Evolutionary conservation across 92 coral and sea anemone genomes (phyloP), one percentile per base, ranked within the genome.

Genomic region (Scolanthus callimorphus): DNA sequence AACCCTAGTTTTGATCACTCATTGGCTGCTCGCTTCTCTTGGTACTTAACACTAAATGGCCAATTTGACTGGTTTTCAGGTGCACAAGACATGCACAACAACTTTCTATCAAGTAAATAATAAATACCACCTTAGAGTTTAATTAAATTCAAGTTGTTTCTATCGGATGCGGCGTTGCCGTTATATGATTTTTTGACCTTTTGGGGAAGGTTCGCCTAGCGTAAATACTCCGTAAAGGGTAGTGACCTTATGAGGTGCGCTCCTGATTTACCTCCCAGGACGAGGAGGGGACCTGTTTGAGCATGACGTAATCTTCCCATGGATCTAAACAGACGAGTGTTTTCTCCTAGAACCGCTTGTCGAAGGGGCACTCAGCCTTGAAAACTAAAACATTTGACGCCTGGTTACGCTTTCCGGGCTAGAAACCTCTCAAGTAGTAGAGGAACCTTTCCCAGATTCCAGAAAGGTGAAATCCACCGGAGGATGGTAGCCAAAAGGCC

Each of bases 231-330:
- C 48, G 47, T 12, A 55, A 39, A 24, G 2, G 49, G 46, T 11
- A 12, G 64, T 68, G 75, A 68, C 47, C 75, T 68, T 68, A 68
- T 68, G 22, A 19, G 17, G 27, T 22, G 27, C 41, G 17, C 29
- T 10, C 47, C 29, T 44, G 65, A 47, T 55, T 57, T 68, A 57
- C 54, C 53, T 54, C 41, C 75, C 75, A 65, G 57, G 46, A 41
- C 75, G 37, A 45, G 12, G 46, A 17, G 3, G 30, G 57, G 57
- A 81, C 88, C 88, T 81, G 88, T 62, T 63, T 49, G 13, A 10
- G 13, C 51, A 81, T 81, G 88, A 81, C 88, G 88, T 81, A 81
- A 81, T 81, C 57, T 39, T 45, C 39, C 26, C 56, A 68, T 49
- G 65, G 56, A 55, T 23, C 75, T 46, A 68, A 57, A 57, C 65